Evolutionary conservation across 2,113 vertebrate genomes (phyloP).

Genomic region (Taurulus bubalis): DNA sequence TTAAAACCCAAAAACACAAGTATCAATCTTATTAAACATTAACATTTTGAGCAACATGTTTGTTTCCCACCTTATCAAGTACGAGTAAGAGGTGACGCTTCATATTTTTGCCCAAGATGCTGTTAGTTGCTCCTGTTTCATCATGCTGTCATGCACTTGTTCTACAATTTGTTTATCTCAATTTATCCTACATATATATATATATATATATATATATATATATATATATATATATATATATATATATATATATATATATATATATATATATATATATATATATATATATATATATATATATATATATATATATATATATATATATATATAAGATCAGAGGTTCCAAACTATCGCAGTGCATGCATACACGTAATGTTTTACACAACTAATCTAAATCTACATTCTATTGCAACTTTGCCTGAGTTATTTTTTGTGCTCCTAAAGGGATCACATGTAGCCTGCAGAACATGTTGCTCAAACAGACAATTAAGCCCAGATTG

Average conservation of each 20-base stretch:
- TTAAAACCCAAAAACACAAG: background rate
- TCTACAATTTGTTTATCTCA: too few species aligned
- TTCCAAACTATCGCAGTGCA: background rate
- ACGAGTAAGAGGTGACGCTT: background rate
- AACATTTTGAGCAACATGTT: background rate
- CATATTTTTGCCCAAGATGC: background rate
- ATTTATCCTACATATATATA: too few species aligned
- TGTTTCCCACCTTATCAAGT: background rate
- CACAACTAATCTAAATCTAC: conserved; percentile 21
- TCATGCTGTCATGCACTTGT: background rate
- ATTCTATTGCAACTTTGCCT: conserved; percentile 35
- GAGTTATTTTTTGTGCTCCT: conserved; percentile 32
- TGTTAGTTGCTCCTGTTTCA: background rate
- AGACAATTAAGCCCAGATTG: conserved; percentile 35
- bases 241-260: too few species aligned
- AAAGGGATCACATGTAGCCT: conserved; percentile 26
- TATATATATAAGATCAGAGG: background rate
- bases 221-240: too few species aligned
- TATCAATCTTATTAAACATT: background rate
- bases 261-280: too few species aligned
- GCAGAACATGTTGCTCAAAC: conserved; percentile 46
- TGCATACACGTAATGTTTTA: background rate
- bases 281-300: too few species aligned
- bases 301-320: too few species aligned
- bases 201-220: too few species aligned